These are phyloP conservation scores for Thymelicus lineola DNA, from an alignment of 2,888 invertebrate genomes.

Conservation along the genomic window DNA sequence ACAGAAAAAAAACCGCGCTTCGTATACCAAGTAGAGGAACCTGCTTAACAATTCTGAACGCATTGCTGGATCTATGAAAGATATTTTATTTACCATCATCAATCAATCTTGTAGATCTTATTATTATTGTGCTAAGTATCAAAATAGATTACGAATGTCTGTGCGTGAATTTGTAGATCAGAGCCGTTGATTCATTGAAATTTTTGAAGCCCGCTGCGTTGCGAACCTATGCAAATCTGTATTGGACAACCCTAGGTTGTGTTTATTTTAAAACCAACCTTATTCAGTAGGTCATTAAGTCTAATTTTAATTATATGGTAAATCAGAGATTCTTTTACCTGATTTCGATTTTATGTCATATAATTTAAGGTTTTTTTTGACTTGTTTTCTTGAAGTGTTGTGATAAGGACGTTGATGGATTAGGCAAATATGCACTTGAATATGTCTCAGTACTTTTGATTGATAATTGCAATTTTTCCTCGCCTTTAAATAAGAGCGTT, in stretches of 20 bases:
- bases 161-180: slow-evolving; percentile 8
- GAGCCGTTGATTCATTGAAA: slow-evolving; percentile 42
- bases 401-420: slow-evolving; percentile 41
- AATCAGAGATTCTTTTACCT: neutral
- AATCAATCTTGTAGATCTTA: slow-evolving; percentile 44
- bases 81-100: slow-evolving; percentile 31
- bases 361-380: slow-evolving; percentile 16
- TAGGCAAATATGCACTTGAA: slow-evolving; percentile 43
- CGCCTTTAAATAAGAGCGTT: slow-evolving; percentile 43
- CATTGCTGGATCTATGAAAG: slow-evolving; percentile 45
- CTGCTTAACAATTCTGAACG: slow-evolving; percentile 74
- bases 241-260: slow-evolving; percentile 40
- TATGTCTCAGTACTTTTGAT: slow-evolving; percentile 44
- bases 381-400: neutral
- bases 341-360: slow-evolving; percentile 2
- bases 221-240: slow-evolving; percentile 49
- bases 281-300: neutral
- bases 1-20: slow-evolving; percentile 59
- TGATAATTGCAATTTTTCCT: slow-evolving; percentile 50
- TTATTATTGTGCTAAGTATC: slow-evolving; percentile 41
- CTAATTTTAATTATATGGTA: neutral
- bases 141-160: slow-evolving; percentile 31
- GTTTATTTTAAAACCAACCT: slow-evolving; percentile 31
- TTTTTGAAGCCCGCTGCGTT: slow-evolving; percentile 47
- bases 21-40: slow-evolving; percentile 78